Base-by-base conservation (phyloP, 1,140 invertebrate genomes). In the Atta colombica region DNA sequence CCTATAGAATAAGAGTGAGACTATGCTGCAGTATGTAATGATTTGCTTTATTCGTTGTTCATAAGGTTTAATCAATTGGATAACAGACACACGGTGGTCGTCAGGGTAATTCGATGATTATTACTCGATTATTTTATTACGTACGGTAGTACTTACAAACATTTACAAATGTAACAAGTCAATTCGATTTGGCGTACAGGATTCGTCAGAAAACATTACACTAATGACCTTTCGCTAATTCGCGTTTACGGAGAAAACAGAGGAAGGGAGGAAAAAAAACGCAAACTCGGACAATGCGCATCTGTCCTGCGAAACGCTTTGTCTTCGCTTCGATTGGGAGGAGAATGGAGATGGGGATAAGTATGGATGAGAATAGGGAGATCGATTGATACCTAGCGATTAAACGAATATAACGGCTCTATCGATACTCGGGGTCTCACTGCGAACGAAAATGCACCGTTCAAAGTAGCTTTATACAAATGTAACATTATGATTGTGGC, bases 151-250 rank as follows among this genome's bases (percentile, higher is more conserved):
- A 94, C 93, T 93, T 94, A 94, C 93, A 94, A 94, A 94, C 93
- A 94, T 94, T 94, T 94, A 94, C 93, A 94, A 94, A 94, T 94
- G 92, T 93, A 94, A 94, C 93, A 94, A 94, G 91, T 94, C 93
- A 94, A 94, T 94, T 94, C 92, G 93, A 93, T 94, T 93, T 93
- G 91, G 93, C 93, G 88, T 93, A 93, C 89, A 94, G 90, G 88
- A 94, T 92, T 51, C 91, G 89, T 93, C 88, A 85, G 89, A 90
- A 93, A 93, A 92, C 90, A 92, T 91, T 92, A 91, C 86, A 91
- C 77, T 88, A 85, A 89, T 89, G 60, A 88, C 66, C 66, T 78
- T 49, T 66, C 65, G 88, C 85, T 87, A 90, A 90, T 71, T 85
- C 65, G 65, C 55, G 49, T 87, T 80, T 80, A 58, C 28, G 86